Base-by-base conservation (phyloP, 1,140 invertebrate species). In the Diorhabda carinulata region DNA sequence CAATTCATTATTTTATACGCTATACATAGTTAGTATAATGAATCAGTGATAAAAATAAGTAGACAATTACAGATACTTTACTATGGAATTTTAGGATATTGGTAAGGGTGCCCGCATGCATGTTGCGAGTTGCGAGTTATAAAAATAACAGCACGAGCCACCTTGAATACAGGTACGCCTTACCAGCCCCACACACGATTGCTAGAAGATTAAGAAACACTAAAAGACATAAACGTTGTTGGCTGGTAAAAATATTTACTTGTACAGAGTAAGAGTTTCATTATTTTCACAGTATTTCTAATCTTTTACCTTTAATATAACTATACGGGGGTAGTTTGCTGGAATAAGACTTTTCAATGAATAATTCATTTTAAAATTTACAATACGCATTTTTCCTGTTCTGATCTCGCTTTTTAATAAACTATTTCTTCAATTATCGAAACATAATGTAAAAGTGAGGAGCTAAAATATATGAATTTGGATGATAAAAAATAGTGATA, bases 131-230 rank as follows among this genome's bases (percentile, higher is more conserved):
- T 8, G 43, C 65, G 25, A 67, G 58, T 67, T 44, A 25, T 67
- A 67, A 67, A 67, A 67, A 67, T 67, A 67, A 43, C 41, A 67
- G 65, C 65, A 67, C 65, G 65, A 67, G 65, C 65, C 65, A 60
- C 57, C 65, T 59, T 47, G 65, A 43, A 6, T 52, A n/a, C 47
- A 52, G 47, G 4, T 52, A 52, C 47, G n/a, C 47, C 47, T 52
- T 52, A 52, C 6, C 6, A 52, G n/a, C 47, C n/a, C 47, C 9
- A 52, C 47, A 52, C n/a, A 52, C 47, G 47, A 52, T 52, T n/a
- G 47, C 47, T 8, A 52, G 47, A 52, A 52, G 47, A 52, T 52
- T 52, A 52, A 52, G 47, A 52, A 52, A 52, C 47, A 8, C 6
- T 8, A 52, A 52, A 52, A 8, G 47, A 52, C 47, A 52, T n/a